These are phyloP conservation scores for Palythoa grandiflora DNA, from an alignment of 92 coral and sea anemone species.

Conservation along the genomic window DNA sequence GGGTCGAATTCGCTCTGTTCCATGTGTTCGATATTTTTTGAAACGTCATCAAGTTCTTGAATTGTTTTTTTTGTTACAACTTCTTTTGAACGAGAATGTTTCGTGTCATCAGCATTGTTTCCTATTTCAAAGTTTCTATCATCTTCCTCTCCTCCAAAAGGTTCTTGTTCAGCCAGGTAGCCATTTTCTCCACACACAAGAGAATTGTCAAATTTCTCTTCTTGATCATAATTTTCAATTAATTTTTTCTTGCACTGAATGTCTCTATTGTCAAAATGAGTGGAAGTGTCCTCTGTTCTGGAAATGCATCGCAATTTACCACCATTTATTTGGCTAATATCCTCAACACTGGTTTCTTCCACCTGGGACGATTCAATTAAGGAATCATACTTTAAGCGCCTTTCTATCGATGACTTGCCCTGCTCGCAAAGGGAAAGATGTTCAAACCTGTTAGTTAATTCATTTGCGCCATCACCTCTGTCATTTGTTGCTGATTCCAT, in stretches of 20 bases:
- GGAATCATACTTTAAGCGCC: background rate
- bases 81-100: background rate
- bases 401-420: background rate
- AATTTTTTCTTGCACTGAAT: conserved; percentile 16
- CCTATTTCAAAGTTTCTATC: background rate
- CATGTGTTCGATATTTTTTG: background rate
- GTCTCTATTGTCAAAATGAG: background rate
- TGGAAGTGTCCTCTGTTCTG: background rate
- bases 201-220: background rate
- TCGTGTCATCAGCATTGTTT: background rate
- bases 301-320: background rate
- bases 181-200: background rate
- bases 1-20: background rate
- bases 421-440: conserved; percentile 11
- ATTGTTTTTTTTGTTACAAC: background rate
- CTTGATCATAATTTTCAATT: conserved; percentile 5
- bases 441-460: background rate
- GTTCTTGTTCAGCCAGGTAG: background rate
- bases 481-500: too few relatives aligned
- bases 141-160: background rate
- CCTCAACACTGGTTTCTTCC: background rate
- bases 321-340: background rate
- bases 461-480: background rate
- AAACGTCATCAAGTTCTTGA: background rate
- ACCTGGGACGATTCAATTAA: background rate